A percentile compares a stretch with the other conserved stretches of the same genome.
Conservation (phyloP, 2,113 vertebrate species). For the Agapornis roseicollis region DNA sequence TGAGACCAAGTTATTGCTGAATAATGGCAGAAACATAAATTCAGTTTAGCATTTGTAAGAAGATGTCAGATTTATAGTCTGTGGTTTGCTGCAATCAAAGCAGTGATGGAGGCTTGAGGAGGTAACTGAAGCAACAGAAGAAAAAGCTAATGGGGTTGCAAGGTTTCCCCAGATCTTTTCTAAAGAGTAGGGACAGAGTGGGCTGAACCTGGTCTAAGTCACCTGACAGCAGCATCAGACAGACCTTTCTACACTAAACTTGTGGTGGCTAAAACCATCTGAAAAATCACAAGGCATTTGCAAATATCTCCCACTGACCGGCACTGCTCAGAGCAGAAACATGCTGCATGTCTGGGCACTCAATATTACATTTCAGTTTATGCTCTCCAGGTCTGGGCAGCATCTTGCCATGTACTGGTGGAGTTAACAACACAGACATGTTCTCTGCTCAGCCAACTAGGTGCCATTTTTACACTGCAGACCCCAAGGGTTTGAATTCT, state of each 20-base stretch:
- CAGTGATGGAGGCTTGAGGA: background rate
- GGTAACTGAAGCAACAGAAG: background rate
- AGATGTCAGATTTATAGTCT: background rate
- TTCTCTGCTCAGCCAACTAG: background rate
- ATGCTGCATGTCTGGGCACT: background rate
- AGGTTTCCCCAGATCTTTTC: background rate
- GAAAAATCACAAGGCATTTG: background rate
- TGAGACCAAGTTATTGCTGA: background rate
- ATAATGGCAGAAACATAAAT: background rate
- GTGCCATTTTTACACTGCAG: background rate
- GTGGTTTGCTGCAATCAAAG: background rate
- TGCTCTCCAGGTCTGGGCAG: background rate
- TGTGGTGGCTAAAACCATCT: background rate
- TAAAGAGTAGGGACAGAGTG: background rate
- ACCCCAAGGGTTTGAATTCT: background rate
- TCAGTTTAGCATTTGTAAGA: background rate
- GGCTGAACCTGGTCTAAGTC: background rate
- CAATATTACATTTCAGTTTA: background rate
- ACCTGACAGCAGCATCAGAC: background rate
- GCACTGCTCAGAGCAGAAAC: too few relatives aligned
- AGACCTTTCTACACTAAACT: background rate
- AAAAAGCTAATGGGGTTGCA: background rate
- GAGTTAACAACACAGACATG: background rate
- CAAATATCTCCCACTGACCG: background rate
- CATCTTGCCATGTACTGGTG: background rate